These are phyloP conservation scores for Drosophila monieri DNA, from an alignment of 2,888 invertebrate species.

Conservation along the genomic window DNA sequence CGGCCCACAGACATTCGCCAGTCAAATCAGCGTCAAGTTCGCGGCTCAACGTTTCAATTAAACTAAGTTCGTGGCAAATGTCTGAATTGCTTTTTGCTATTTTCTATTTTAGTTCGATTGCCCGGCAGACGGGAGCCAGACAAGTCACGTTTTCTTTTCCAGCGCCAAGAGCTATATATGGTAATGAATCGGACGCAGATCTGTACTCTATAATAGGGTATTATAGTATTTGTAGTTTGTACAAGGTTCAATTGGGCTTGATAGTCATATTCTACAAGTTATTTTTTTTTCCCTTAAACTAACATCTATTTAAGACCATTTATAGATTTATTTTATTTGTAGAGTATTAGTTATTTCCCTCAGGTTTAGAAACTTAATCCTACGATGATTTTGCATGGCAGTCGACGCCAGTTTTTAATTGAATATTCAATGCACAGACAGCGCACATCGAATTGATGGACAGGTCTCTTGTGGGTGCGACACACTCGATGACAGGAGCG, in stretches of 20 bases:
- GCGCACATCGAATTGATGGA: conserved; percentile 51
- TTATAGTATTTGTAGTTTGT: no score
- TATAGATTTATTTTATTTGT: neutral
- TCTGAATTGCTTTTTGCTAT: conserved; percentile 6
- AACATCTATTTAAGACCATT: no score
- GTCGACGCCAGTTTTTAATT: conserved; percentile 53
- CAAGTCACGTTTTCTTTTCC: conserved; percentile 48
- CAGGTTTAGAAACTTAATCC: neutral
- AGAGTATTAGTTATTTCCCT: neutral
- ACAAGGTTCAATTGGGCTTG: no score
- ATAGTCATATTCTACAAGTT: no score
- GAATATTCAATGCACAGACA: conserved; percentile 60
- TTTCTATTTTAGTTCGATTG: conserved; percentile 24
- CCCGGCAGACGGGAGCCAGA: conserved; percentile 50
- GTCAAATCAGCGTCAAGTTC: conserved; percentile 59
- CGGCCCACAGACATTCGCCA: conserved; percentile 30
- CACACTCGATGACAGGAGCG: conserved; percentile 23
- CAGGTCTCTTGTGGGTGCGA: conserved; percentile 45
- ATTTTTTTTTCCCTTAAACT: no score
- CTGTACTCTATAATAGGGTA: conserved; percentile 26
- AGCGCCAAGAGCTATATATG: conserved; percentile 42
- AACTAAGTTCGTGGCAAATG: conserved; percentile 37
- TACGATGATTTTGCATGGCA: conserved; percentile 36
- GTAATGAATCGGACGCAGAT: conserved; percentile 24
- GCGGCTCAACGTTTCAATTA: conserved; percentile 66